These are phyloP conservation scores for Exephanes ischioxanthus DNA, from an alignment of 2,888 invertebrate species.

Conservation along the genomic window DNA sequence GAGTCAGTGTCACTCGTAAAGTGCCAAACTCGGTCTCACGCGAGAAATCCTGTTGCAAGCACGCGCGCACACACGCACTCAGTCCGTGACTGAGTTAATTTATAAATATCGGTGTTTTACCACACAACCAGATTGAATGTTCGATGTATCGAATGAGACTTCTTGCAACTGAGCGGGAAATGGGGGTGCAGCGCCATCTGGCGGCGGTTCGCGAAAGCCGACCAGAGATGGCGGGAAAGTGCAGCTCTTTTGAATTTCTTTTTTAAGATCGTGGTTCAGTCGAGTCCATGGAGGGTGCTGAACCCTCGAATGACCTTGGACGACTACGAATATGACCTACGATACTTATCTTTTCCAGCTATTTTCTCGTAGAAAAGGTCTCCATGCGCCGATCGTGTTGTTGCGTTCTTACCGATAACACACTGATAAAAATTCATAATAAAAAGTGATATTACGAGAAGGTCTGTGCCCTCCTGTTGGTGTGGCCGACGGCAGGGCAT, in stretches of 20 bases:
- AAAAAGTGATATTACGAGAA: constrained; percentile 79
- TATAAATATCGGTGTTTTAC: constrained; percentile 31
- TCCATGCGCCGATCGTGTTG: background rate
- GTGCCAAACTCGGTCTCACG: constrained; percentile 24
- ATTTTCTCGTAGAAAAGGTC: background rate
- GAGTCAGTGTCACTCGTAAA: constrained; percentile 63
- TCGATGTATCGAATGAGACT: constrained; percentile 55
- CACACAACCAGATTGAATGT: constrained; percentile 50
- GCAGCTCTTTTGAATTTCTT: constrained; percentile 19
- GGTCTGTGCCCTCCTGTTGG: constrained; percentile 79
- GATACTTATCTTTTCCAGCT: background rate
- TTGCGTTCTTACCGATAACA: background rate
- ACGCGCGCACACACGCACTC: background rate
- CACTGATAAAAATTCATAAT: constrained; percentile 40
- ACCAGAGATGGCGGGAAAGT: constrained; percentile 48
- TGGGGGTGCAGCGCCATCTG: constrained; percentile 51
- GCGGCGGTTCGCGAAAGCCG: background rate
- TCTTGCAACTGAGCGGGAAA: constrained; percentile 33
- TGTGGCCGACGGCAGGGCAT: constrained; percentile 84
- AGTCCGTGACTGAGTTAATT: background rate
- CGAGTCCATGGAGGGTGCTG: background rate
- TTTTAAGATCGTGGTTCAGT: background rate
- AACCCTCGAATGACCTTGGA: background rate
- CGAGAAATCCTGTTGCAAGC: constrained; percentile 32
- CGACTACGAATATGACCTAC: background rate